Conservation (phyloP, 2,113 vertebrate species). For the Microtus pennsylvanicus region DNA sequence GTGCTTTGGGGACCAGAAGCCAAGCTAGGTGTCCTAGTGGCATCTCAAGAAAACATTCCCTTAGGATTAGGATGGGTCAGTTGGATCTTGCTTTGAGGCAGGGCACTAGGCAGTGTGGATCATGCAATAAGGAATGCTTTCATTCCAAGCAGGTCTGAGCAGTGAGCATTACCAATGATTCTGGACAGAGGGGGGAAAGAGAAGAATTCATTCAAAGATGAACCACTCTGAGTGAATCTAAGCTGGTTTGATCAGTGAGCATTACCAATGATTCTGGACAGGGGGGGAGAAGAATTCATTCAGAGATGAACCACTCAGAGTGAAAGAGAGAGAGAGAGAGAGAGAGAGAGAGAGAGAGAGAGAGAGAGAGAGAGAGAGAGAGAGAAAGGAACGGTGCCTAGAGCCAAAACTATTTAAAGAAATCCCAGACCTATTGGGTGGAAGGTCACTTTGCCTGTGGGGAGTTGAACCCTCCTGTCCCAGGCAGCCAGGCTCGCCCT, state of each 20-base stretch:
- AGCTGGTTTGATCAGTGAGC: background rate
- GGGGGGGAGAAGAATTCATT: background rate
- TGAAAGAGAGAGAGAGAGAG: no score
- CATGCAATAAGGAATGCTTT: fast-evolving
- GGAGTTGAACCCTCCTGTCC: background rate
- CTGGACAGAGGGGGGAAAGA: background rate
- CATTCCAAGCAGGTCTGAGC: background rate
- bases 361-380: no score
- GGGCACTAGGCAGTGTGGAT: background rate
- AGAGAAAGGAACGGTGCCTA: background rate
- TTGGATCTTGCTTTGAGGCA: background rate
- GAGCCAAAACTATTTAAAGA: background rate
- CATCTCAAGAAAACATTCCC: background rate
- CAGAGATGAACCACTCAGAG: no score
- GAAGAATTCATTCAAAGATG: background rate
- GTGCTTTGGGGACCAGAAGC: background rate
- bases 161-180: background rate
- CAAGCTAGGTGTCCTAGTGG: fast-evolving
- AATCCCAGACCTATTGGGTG: background rate
- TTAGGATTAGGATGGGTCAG: fast-evolving
- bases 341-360: no score
- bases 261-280: background rate
- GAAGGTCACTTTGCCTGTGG: background rate
- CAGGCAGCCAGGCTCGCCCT: background rate
- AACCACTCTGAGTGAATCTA: background rate